phyloP scores from a whole-genome alignment of 2,888 invertebrate species.

The Athrips mouffetella region DNA sequence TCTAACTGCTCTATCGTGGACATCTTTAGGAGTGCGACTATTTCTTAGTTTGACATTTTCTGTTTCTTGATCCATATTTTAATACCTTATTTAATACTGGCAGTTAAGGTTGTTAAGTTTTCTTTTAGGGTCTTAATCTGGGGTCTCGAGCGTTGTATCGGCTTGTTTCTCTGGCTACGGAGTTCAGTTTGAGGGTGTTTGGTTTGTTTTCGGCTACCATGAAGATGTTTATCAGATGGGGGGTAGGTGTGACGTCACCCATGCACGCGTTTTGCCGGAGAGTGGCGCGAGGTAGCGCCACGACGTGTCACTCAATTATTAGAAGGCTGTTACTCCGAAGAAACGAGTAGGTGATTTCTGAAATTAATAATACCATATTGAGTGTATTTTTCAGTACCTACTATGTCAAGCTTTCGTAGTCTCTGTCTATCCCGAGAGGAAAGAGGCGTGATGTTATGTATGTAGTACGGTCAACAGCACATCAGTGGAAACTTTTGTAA shows the following conservation, averaged over 20 bases:
- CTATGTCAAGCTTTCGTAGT: too few relatives aligned
- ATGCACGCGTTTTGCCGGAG: conserved; percentile 51
- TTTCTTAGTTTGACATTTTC: conserved; percentile 49
- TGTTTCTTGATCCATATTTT: conserved; percentile 54
- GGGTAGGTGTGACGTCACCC: conserved; percentile 47
- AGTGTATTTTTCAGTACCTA: too few relatives aligned
- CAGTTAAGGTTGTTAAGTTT: conserved; percentile 32
- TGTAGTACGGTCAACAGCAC: too few relatives aligned
- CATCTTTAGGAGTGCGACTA: conserved; percentile 50
- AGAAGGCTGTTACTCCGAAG: background rate
- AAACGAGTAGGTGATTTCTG: background rate
- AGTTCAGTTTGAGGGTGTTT: conserved; percentile 68
- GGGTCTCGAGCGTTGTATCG: conserved; percentile 77
- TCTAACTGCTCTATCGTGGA: conserved; percentile 46
- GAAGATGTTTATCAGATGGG: conserved; percentile 61
- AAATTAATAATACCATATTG: background rate
- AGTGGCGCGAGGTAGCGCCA: conserved; percentile 54
- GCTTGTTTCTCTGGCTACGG: conserved; percentile 71
- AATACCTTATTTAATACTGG: conserved; percentile 64
- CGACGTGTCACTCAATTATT: conserved; percentile 19
- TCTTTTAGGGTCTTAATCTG: conserved; percentile 75
- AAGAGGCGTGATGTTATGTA: too few relatives aligned
- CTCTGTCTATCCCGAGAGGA: too few relatives aligned
- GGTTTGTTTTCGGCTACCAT: conserved; percentile 79
- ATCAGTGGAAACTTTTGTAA: too few relatives aligned